phyloP scores from a whole-genome alignment of 1,140 invertebrate species.

The Zaprionus africanus region DNA sequence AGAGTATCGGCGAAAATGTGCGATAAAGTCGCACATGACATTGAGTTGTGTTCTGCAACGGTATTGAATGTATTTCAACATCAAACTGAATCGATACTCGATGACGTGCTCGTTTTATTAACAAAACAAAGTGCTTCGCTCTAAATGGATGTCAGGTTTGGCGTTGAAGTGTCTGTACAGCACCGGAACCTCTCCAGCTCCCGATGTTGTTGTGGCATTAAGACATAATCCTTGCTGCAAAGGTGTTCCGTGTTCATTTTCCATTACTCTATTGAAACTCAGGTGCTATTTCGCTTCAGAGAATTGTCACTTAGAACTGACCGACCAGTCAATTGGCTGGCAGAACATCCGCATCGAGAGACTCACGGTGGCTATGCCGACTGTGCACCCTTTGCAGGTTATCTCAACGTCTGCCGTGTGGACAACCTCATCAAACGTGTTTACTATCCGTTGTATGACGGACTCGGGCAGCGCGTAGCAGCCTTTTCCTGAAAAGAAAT shows the following conservation, averaged over 20 bases:
- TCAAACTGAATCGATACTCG: too few species aligned
- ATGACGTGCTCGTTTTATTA: too few species aligned
- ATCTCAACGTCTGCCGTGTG: constrained; percentile 63
- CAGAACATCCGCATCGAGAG: constrained; percentile 58
- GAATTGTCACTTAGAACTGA: constrained; percentile 43
- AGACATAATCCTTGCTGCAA: constrained; percentile 18
- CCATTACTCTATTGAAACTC: constrained; percentile 70
- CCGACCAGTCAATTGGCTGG: constrained; percentile 49
- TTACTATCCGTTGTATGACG: constrained; percentile 40
- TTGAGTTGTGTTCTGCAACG: too few species aligned
- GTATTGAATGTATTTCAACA: too few species aligned
- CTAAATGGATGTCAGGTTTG: constrained; percentile 6
- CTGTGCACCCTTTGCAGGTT: constrained; percentile 64
- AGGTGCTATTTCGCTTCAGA: constrained; percentile 46
- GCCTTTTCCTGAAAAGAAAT: constrained; percentile 45
- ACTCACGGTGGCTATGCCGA: constrained; percentile 54
- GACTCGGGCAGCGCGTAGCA: constrained; percentile 51
- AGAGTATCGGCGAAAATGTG: too few species aligned
- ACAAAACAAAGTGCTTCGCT: too few species aligned
- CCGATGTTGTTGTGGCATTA: not conserved
- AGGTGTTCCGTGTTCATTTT: constrained; percentile 32
- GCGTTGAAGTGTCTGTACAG: not conserved
- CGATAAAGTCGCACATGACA: too few species aligned
- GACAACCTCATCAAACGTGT: constrained; percentile 20
- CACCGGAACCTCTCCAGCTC: constrained; percentile 21